Evolutionary conservation across 1,140 invertebrate genomes (phyloP).

Genomic region (Scylla paramamosain): DNA sequence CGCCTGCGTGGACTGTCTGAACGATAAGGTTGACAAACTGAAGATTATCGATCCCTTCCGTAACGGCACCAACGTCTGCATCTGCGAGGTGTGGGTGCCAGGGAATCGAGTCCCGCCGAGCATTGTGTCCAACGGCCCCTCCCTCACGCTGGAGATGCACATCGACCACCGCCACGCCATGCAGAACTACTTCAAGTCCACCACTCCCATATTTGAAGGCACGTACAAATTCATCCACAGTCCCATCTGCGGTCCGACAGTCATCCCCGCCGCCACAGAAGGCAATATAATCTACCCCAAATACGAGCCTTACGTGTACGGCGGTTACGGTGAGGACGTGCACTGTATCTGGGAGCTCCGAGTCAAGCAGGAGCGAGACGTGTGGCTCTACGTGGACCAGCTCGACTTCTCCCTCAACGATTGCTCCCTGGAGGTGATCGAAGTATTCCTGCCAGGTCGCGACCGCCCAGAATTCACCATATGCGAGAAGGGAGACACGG

Average conservation of each 20-base stretch:
- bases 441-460: slow-evolving; percentile 65
- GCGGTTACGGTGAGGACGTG: slow-evolving; percentile 88
- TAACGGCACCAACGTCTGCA: slow-evolving; percentile 77
- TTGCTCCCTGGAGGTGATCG: slow-evolving; percentile 74
- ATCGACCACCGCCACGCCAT: slow-evolving; percentile 91
- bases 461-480: slow-evolving; percentile 76
- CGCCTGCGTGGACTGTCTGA: slow-evolving; percentile 89
- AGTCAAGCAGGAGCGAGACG: slow-evolving; percentile 89
- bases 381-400: slow-evolving; percentile 92
- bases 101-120: slow-evolving; percentile 77
- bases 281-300: slow-evolving; percentile 90
- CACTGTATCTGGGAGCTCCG: slow-evolving; percentile 92
- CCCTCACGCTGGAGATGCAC: slow-evolving; percentile 88
- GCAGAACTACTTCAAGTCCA: slow-evolving; percentile 92
- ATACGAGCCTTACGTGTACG: slow-evolving; percentile 85
- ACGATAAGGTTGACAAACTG: slow-evolving; percentile 91
- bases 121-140: slow-evolving; percentile 88
- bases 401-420: slow-evolving; percentile 86
- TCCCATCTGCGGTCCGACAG: slow-evolving; percentile 90
- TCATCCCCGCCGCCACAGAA: slow-evolving; percentile 88
- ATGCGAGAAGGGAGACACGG: slow-evolving; percentile 72
- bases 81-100: slow-evolving; percentile 75
- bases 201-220: slow-evolving; percentile 89
- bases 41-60: slow-evolving; percentile 79
- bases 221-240: slow-evolving; percentile 93